Evolutionary conservation across 2,113 vertebrate species (phyloP).

Genomic region (Castor canadensis): DNA sequence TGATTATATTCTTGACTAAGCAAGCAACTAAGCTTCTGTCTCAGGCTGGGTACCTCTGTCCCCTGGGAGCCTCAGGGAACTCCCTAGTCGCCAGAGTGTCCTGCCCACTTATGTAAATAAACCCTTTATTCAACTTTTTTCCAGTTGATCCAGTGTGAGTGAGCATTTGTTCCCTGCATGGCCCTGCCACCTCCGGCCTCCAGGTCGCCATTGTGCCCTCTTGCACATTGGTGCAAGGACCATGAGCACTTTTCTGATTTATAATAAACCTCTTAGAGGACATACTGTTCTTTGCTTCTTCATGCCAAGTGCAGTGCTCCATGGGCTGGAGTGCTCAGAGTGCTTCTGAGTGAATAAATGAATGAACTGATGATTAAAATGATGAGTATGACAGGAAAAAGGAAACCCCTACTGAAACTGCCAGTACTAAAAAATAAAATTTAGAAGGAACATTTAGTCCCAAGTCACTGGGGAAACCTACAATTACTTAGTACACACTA

Average conservation of each 20-base stretch:
- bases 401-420: conserved; percentile 33
- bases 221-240: background rate
- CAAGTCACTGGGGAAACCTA: conserved; percentile 50
- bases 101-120: background rate
- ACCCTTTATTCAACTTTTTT: background rate
- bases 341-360: background rate
- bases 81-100: background rate
- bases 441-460: conserved; percentile 63
- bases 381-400: conserved; percentile 28
- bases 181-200: background rate
- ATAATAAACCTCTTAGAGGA: background rate
- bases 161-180: background rate
- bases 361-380: background rate
- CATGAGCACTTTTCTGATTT: background rate
- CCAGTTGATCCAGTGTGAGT: background rate
- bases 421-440: background rate
- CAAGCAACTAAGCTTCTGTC: background rate
- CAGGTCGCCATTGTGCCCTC: background rate
- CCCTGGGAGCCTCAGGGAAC: too few relatives aligned
- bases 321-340: background rate
- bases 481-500: conserved; percentile 42
- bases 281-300: background rate
- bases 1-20: too few relatives aligned
- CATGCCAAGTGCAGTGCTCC: background rate
- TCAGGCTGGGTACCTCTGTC: accelerated